These are phyloP conservation scores for Drosophila cracens DNA, from an alignment of 2,888 invertebrate genomes.

Conservation along the genomic window DNA sequence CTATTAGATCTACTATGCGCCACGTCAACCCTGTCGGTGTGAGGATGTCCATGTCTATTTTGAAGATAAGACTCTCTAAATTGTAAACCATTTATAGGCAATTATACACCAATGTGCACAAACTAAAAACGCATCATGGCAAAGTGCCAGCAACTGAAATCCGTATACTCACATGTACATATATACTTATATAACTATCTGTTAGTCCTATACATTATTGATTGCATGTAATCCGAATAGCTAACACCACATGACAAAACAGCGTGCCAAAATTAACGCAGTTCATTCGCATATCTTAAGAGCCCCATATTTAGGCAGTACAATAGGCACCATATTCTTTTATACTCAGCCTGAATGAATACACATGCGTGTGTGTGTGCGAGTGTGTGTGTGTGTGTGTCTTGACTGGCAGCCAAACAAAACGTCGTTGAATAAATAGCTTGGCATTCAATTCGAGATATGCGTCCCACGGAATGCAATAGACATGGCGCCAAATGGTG, in stretches of 20 bases:
- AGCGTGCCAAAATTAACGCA: slow-evolving; percentile 41
- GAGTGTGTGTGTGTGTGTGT: slow-evolving; percentile 34
- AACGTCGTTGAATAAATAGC: slow-evolving; percentile 66
- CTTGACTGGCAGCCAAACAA: slow-evolving; percentile 56
- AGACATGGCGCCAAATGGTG: slow-evolving; percentile 21
- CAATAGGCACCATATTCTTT: slow-evolving; percentile 28
- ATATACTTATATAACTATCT: slow-evolving; percentile 5
- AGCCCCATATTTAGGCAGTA: slow-evolving; percentile 57
- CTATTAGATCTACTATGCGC: too few species aligned
- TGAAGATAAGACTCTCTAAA: background rate
- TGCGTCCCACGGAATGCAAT: slow-evolving; percentile 53
- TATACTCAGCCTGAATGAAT: background rate
- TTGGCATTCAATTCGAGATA: slow-evolving; percentile 56
- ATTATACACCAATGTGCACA: slow-evolving; percentile 29
- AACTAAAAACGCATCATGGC: slow-evolving; percentile 65
- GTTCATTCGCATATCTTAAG: slow-evolving; percentile 66
- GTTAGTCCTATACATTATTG: slow-evolving; percentile 64
- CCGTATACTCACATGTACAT: slow-evolving; percentile 16
- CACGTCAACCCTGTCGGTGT: background rate
- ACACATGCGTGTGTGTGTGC: slow-evolving; percentile 10
- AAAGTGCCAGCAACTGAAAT: slow-evolving; percentile 47
- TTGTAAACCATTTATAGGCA: background rate
- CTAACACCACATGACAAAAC: slow-evolving; percentile 36
- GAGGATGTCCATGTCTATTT: background rate
- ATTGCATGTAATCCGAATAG: slow-evolving; percentile 67